Evolutionary conservation across 2,797 vertebrate genomes (phyloP).

Genomic region (Psittacula derbiana): DNA sequence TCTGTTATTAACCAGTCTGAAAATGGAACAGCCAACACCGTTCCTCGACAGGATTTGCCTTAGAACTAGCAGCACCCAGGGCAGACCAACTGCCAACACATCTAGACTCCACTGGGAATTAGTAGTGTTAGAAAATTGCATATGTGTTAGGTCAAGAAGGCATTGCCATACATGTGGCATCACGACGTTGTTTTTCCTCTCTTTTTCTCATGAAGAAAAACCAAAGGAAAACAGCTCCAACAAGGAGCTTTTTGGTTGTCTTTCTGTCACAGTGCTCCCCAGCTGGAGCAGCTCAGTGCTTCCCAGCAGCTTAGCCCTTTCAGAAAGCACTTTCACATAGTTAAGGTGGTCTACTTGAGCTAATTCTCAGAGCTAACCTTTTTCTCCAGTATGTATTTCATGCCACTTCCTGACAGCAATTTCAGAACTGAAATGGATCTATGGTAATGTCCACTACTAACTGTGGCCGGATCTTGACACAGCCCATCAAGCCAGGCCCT

Average conservation of each 20-base stretch:
- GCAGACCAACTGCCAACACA: constrained; percentile 66
- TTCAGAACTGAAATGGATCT: constrained; percentile 66
- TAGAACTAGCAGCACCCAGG: constrained; percentile 68
- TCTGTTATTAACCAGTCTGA: constrained; percentile 32
- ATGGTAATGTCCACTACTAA: constrained; percentile 63
- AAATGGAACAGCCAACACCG: background rate
- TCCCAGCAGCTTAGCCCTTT: constrained; percentile 48
- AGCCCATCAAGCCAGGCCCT: constrained; percentile 54
- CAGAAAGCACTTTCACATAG: constrained; percentile 55
- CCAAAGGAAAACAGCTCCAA: constrained; percentile 46
- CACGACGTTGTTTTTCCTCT: constrained; percentile 21
- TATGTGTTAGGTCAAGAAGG: constrained; percentile 68
- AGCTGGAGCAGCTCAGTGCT: constrained; percentile 55
- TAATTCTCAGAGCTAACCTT: constrained; percentile 51
- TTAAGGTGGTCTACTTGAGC: constrained; percentile 52
- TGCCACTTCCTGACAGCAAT: constrained; percentile 65
- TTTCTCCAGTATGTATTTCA: constrained; percentile 73
- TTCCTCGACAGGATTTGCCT: constrained; percentile 32
- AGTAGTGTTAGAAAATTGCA: constrained; percentile 71
- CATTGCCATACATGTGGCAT: constrained; percentile 56
- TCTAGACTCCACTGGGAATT: constrained; percentile 50
- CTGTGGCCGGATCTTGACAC: constrained; percentile 63
- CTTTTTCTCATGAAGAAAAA: constrained; percentile 41
- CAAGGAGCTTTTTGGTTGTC: constrained; percentile 10
- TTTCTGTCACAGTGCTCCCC: constrained; percentile 28